Evolutionary conservation across 2,113 vertebrate species (phyloP).

Genomic region (Otocyon megalotis): DNA sequence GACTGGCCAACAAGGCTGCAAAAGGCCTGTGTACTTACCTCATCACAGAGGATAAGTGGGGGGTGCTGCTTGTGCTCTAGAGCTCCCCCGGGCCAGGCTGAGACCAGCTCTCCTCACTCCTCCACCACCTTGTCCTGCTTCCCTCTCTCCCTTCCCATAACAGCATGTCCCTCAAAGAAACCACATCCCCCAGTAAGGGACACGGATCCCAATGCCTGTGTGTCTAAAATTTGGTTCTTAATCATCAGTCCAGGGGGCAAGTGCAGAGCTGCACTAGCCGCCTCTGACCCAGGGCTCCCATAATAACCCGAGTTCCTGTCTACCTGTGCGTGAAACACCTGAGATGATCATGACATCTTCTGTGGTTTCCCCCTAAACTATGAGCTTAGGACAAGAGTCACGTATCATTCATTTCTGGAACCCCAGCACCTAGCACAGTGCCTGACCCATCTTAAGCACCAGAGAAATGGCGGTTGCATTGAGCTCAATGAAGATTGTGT

Average conservation of each 20-base stretch:
- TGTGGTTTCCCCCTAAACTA: not conserved
- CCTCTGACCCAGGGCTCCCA: not conserved
- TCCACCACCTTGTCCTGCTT: too few species aligned
- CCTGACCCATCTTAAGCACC: not conserved
- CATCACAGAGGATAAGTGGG: accelerated
- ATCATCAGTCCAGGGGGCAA: too few species aligned
- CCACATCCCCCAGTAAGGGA: not conserved
- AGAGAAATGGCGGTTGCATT: not conserved
- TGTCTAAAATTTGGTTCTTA: not conserved
- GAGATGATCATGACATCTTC: not conserved
- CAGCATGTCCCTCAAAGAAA: not conserved
- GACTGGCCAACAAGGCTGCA: not conserved
- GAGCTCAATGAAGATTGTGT: not conserved
- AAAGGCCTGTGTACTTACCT: not conserved
- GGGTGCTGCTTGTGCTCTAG: too few species aligned
- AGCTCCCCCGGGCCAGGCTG: not conserved
- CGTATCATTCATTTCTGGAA: not conserved
- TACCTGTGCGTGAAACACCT: accelerated
- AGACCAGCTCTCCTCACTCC: too few species aligned
- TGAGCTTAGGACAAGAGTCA: not conserved
- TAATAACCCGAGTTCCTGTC: not conserved
- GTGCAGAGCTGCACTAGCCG: not conserved
- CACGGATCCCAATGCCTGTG: not conserved
- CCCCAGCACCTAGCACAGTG: not conserved
- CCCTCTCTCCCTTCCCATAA: not conserved